Conservation (phyloP, 64 coral and sea anemone species). For the Platygyra sinensis region DNA sequence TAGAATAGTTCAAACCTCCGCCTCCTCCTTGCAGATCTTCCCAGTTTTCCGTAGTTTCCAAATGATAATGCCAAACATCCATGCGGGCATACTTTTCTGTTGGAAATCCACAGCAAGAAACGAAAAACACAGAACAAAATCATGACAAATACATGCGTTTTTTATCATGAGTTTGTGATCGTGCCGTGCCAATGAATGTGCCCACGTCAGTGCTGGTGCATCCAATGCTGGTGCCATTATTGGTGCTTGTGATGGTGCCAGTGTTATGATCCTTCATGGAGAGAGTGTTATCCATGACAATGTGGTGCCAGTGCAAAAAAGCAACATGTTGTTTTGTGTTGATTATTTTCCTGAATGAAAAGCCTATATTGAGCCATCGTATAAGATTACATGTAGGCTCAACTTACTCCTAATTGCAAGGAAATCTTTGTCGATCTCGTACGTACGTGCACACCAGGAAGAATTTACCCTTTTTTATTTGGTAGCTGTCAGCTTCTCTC, state of each 20-base stretch:
- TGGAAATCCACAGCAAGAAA: not conserved
- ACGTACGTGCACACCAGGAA: no score
- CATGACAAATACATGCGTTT: not conserved
- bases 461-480: no score
- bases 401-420: no score
- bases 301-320: not conserved
- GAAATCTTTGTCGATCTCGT: no score
- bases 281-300: not conserved
- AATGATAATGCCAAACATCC: conserved; percentile 44
- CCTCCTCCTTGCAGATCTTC: not conserved
- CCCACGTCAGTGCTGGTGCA: not conserved
- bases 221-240: conserved; percentile 5
- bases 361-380: no score
- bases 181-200: not conserved
- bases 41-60: conserved; percentile 15
- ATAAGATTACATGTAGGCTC: no score
- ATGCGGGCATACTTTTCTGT: conserved; percentile 9
- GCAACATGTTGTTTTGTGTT: no score
- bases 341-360: no score
- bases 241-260: not conserved
- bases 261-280: not conserved
- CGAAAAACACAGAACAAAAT: not conserved
- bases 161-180: not conserved
- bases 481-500: no score
- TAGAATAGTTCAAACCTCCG: conserved; percentile 15